Evolutionary conservation across 2,797 vertebrate genomes (phyloP).

Genomic region (Neostethus bicornis): DNA sequence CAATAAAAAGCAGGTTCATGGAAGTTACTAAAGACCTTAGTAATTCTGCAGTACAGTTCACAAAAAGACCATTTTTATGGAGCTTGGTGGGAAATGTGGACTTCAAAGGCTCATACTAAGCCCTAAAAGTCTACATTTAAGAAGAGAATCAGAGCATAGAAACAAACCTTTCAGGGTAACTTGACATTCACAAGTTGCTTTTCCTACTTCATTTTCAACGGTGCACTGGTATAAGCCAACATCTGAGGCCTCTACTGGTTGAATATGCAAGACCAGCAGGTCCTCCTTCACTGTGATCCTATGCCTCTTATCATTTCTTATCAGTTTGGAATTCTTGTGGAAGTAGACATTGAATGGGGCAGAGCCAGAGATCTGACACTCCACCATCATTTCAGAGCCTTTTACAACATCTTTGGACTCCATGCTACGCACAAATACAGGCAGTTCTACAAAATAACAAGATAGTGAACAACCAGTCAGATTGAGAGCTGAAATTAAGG

Average conservation of each 20-base stretch:
- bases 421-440: constrained; percentile 90
- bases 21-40: neutral
- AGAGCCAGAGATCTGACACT: constrained; percentile 90
- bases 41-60: neutral
- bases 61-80: too few relatives aligned
- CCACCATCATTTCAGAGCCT: constrained; percentile 89
- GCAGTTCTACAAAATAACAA: constrained; percentile 85
- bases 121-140: too few relatives aligned
- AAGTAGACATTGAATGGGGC: constrained; percentile 91
- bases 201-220: constrained; percentile 92
- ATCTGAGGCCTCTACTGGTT: constrained; percentile 87
- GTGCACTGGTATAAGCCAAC: constrained; percentile 90
- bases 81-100: too few relatives aligned
- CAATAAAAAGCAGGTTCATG: constrained; percentile 25
- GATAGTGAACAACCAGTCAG: neutral
- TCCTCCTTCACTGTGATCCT: constrained; percentile 87
- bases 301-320: constrained; percentile 92
- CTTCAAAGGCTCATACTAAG: too few relatives aligned
- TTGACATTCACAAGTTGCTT: constrained; percentile 85
- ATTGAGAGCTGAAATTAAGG: neutral
- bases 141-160: neutral
- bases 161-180: constrained; percentile 94
- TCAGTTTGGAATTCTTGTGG: constrained; percentile 88
- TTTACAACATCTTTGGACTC: constrained; percentile 92
- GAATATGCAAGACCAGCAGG: constrained; percentile 87